Evolutionary conservation across 2,797 vertebrate genomes (phyloP).

Genomic region (Enoplosus armatus): DNA sequence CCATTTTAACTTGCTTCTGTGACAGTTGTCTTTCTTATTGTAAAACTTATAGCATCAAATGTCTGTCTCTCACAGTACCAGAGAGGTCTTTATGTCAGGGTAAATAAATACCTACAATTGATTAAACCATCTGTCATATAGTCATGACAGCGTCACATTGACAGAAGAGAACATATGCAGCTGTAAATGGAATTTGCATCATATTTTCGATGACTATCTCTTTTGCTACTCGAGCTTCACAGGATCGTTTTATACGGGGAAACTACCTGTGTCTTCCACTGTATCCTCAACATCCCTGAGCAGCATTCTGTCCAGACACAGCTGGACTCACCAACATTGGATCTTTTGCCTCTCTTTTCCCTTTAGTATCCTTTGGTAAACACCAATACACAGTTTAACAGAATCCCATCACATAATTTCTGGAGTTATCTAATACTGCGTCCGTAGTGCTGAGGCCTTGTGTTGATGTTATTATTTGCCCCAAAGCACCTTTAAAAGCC

Average conservation of each 20-base stretch:
- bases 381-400: neutral
- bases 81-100: neutral
- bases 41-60: neutral
- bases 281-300: neutral
- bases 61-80: neutral
- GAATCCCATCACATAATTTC: neutral
- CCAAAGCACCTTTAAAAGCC: conserved; percentile 2
- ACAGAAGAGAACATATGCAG: neutral
- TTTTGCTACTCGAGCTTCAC: neutral
- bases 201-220: neutral
- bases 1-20: neutral
- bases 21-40: neutral
- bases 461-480: neutral
- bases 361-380: conserved; percentile 4
- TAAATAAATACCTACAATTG: neutral
- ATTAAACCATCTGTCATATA: neutral
- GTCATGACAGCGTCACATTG: neutral
- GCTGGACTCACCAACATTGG: neutral
- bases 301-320: neutral
- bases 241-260: neutral
- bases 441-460: neutral
- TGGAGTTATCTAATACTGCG: neutral
- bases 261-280: neutral
- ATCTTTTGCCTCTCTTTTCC: neutral
- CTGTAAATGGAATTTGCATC: neutral